Evolutionary conservation across 2,888 invertebrate genomes (phyloP), one percentile per base, ranked within the genome.

Genomic region (Drosophila macrospina): DNA sequence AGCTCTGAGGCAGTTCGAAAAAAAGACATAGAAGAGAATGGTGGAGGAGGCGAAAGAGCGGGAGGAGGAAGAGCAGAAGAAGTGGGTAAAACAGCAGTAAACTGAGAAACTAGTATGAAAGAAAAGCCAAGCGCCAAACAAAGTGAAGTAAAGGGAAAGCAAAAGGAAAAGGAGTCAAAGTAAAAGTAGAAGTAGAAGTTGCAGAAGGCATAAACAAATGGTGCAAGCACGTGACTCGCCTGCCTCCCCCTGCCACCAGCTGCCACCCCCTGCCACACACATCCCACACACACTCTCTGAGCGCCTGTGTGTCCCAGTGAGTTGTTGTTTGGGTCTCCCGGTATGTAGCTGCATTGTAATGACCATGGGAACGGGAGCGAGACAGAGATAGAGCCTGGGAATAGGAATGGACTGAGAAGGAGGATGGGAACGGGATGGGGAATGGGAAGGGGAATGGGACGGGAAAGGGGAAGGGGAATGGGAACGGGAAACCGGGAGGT

Each of bases 151-250:
- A 45, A 37, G 26, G 30, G 32, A 20, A 20, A 20, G 11, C 3
- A 26, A 28, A 28, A 5, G 16, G 8, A 39, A 26, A 11, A 30
- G 8, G 16, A 54, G 55, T 28, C 13, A 2, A 32, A 16, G 48
- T 34, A 26, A 28, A 56, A 69, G 30, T 28, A 37, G 30, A 48
- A 62, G 61, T 63, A 62, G 74, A 20, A 68, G 77, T 75, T 63
- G 57, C 51, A 80, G 62, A 61, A 74, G 72, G 65, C 71, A 69
- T 69, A 71, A 80, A 70, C 81, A 86, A 86, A 86, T 83, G 84
- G 56, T 60, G 80, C 80, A 76, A 48, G 69, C 78, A 81, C 64
- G 71, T 84, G 78, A 81, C 61, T 65, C 39, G 11, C 15, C 47
- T 26, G n/a, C n/a, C n/a, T n/a, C n/a, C n/a, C n/a, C n/a, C n/a